These are phyloP conservation scores for Drosophila planitibia DNA, from an alignment of 2,888 invertebrate species.

Conservation along the genomic window DNA sequence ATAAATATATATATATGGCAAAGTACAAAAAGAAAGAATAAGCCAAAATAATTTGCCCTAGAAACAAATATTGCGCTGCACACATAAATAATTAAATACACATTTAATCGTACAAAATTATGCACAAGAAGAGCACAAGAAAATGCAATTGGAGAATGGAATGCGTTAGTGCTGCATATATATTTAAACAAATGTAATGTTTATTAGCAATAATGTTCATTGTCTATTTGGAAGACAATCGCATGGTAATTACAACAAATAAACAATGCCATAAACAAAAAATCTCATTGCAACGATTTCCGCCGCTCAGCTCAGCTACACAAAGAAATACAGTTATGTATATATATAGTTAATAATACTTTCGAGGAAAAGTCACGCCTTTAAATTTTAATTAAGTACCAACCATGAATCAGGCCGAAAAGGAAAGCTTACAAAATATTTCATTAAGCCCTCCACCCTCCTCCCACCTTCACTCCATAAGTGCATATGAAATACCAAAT, in stretches of 20 bases:
- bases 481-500: constrained; percentile 25
- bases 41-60: constrained; percentile 19
- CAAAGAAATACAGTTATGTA: constrained; percentile 37
- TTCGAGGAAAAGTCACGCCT: constrained; percentile 60
- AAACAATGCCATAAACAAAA: constrained; percentile 73
- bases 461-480: neutral
- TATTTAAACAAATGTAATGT: constrained; percentile 30
- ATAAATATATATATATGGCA: constrained; percentile 9
- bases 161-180: constrained; percentile 6
- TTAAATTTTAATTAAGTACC: constrained; percentile 55
- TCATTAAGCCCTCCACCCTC: constrained; percentile 3
- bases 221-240: constrained; percentile 57
- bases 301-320: constrained; percentile 53
- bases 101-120: neutral
- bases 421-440: constrained; percentile 32
- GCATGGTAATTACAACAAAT: constrained; percentile 42
- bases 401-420: constrained; percentile 34
- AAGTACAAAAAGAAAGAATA: constrained; percentile 13
- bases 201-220: constrained; percentile 40
- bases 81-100: neutral
- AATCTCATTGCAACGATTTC: constrained; percentile 74
- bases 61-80: constrained; percentile 8
- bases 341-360: constrained; percentile 42
- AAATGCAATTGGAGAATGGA: constrained; percentile 22
- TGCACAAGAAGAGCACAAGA: neutral